phyloP scores from a whole-genome alignment of 2,113 vertebrate genomes.

The Cavia porcellus region DNA sequence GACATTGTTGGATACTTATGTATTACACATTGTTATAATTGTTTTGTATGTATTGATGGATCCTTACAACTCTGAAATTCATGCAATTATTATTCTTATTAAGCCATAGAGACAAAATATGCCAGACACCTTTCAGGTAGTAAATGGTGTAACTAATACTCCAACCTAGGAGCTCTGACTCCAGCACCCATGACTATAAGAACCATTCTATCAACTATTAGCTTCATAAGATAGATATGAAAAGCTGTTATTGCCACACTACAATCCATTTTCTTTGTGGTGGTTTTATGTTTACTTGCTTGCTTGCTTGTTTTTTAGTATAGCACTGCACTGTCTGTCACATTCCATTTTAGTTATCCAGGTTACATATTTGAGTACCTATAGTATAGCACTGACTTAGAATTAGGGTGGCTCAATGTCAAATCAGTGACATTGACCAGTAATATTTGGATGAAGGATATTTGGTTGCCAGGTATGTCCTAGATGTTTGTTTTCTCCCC shows the following conservation, averaged over 20 bases:
- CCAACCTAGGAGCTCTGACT: not conserved
- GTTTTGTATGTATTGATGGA: slow-evolving; percentile 6
- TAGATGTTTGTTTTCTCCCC: not conserved
- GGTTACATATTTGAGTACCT: not conserved
- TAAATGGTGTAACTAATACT: not conserved
- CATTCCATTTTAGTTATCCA: not conserved
- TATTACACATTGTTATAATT: not conserved
- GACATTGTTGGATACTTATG: not conserved
- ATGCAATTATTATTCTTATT: slow-evolving; percentile 23
- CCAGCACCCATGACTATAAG: not conserved
- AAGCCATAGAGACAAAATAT: not conserved
- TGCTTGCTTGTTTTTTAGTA: not conserved
- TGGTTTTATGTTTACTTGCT: too few species aligned
- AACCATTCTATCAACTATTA: not conserved
- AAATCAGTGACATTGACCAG: not conserved
- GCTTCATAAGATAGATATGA: not conserved
- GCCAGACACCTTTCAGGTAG: not conserved
- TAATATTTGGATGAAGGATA: slow-evolving; percentile 11
- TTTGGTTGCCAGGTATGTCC: not conserved
- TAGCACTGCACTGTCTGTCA: not conserved
- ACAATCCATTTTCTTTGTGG: not conserved
- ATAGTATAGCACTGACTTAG: not conserved
- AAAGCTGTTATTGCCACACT: not conserved
- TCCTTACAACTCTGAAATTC: not conserved
- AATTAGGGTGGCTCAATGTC: not conserved